phyloP scores from a whole-genome alignment of 2,113 vertebrate genomes.

The Ranitomeya imitator region DNA sequence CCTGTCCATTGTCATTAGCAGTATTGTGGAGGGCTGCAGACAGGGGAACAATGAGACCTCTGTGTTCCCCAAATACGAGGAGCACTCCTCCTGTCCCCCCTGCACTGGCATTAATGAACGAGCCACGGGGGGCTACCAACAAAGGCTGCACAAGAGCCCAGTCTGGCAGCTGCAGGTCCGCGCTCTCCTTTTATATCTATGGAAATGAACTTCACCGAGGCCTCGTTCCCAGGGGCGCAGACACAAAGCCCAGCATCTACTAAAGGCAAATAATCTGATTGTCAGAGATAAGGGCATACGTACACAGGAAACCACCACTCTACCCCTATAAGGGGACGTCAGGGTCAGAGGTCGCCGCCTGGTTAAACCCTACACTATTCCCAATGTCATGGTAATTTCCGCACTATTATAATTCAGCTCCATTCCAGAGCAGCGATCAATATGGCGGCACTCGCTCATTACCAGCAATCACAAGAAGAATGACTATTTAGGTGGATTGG shows the following conservation, averaged over 20 bases:
- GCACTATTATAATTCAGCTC: neutral
- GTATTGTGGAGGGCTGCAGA: neutral
- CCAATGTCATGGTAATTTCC: neutral
- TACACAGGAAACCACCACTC: neutral
- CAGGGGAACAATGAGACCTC: constrained; percentile 26
- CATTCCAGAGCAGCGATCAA: neutral
- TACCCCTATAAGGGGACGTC: neutral
- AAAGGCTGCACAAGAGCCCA: constrained; percentile 8
- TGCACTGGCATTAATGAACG: neutral
- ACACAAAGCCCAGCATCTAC: neutral
- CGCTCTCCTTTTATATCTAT: constrained; percentile 37
- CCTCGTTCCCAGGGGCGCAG: constrained; percentile 25
- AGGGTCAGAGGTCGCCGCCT: neutral
- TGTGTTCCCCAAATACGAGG: neutral
- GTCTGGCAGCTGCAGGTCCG: constrained; percentile 39
- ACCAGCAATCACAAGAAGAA: neutral
- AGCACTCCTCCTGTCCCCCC: constrained; percentile 13
- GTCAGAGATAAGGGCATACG: neutral
- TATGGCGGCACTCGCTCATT: neutral
- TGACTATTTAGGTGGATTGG: neutral
- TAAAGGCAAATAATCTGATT: constrained; percentile 24
- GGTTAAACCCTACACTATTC: neutral
- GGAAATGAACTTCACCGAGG: constrained; percentile 26
- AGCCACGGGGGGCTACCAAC: constrained; percentile 22
- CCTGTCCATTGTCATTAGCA: constrained; percentile 2